phyloP scores from a whole-genome alignment of 2,888 invertebrate genomes.

The Megastigmus dorsalis region DNA sequence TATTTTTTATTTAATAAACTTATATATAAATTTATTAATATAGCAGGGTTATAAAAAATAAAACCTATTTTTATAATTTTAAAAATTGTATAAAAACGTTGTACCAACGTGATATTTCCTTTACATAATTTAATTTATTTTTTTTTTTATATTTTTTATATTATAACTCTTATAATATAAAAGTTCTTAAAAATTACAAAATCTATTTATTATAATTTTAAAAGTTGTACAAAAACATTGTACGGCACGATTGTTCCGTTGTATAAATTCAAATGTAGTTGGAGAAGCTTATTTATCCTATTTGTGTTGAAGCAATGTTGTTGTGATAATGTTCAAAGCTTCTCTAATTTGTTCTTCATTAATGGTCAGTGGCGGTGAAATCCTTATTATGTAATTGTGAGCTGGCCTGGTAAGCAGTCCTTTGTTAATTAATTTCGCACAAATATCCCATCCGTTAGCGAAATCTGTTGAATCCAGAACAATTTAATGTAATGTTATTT shows the following conservation, averaged over 20 bases:
- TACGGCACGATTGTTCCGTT: no score
- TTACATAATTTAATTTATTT: no score
- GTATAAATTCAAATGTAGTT: no score
- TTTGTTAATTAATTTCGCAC: slow-evolving; percentile 79
- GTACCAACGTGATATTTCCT: no score
- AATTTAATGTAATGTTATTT: no score
- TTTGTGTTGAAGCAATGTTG: slow-evolving; percentile 60
- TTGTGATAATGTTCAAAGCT: slow-evolving; percentile 77
- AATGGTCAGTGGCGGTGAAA: slow-evolving; percentile 83
- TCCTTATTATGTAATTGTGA: slow-evolving; percentile 83
- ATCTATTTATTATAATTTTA: no score
- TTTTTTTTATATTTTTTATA: no score
- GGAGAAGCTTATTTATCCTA: slow-evolving; percentile 26
- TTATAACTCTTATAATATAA: no score
- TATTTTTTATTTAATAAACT: no score
- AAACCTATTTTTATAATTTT: neutral
- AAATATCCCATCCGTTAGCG: slow-evolving; percentile 81
- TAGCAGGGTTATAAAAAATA: neutral
- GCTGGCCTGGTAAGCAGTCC: slow-evolving; percentile 85
- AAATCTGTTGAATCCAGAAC: slow-evolving; percentile 76
- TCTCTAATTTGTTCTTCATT: slow-evolving; percentile 78
- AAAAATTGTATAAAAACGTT: no score
- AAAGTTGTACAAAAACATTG: no score
- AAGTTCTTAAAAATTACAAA: no score
- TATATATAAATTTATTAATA: neutral